Evolutionary conservation across 2,888 invertebrate genomes (phyloP), one percentile per base, ranked within the genome.

Genomic region (Agrotis puta): DNA sequence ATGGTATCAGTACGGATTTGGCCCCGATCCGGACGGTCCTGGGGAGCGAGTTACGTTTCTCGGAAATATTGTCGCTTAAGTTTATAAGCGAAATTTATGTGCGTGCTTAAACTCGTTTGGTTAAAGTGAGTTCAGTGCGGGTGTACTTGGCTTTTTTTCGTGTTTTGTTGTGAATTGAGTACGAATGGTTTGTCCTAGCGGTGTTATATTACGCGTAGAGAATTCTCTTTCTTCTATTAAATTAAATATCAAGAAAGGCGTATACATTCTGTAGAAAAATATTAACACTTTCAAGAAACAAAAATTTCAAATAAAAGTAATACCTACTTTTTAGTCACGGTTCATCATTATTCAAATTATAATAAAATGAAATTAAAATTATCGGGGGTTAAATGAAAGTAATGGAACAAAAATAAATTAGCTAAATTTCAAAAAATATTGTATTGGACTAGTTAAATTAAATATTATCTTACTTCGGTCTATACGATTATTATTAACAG

Each of bases 1-100:
- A 68, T 77, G 71, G 71, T 72, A 84, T 66, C 83, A 84, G 83
- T 83, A 56, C 66, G 75, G 53, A 77, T 71, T 79, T 66, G 68
- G 64, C 63, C 68, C 61, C 70, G 71, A 51, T 70, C 63, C 70
- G 69, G 63, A 53, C 70, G 81, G 85, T 84, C 24, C 78, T 61
- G 53, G 47, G 73, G 39, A 22, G 13, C 18, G 27, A 43, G 48
- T 63, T 50, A 24, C 39, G 54, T 58, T 27, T 39, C 27, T 18
- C 57, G 18, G 39, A 24, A 39, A 39, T 51, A 47, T 48, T 27
- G 2, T 48, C 16, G 0, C 27, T 43, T 16, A 74, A 67, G 53
- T 74, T 76, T 69, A 53, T 59, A 47, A 50, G 50, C 39, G 22
- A 61, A 68, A 67, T 64, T 33, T 22, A 20, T 48, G 65, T 66